Base-by-base conservation (phyloP, 1,140 invertebrate species). In the Lepeophtheirus salmonis region DNA sequence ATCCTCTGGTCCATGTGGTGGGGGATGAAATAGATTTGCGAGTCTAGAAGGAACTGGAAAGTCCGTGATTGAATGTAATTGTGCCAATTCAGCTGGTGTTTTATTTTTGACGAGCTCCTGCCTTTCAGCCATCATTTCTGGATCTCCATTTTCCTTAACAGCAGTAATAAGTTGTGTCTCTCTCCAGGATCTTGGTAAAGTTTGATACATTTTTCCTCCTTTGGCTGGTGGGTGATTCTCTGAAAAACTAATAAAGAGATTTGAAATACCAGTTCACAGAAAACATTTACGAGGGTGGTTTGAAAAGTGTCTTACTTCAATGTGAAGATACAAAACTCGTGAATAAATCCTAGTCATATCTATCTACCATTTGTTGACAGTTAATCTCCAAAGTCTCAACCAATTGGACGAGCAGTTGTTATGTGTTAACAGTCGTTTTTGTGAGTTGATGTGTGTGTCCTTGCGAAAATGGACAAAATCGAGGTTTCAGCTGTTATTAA, bases 1-100 rank as follows among this genome's bases (percentile, higher is more conserved):
- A 6, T 41, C 30, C 30, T 10, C n/a, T n/a, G 30, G n/a, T n/a
- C n/a, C n/a, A 6, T 41, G 30, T 41, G 30, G 30, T n/a, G n/a
- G 30, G n/a, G 30, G 30, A 41, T 41, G 6, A n/a, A 41, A 41
- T 41, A 41, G 49, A 18, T 14, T 60, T 60, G 17, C 49, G 16
- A 60, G 30, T 23, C 57, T 61, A 60, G 17, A 21, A 16, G 59
- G 59, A 41, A 61, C 24, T 25, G 59, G 59, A 25, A 61, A 56
- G 13, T 61, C 59, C 23, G 22, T 53, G 23, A 61, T 56, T 21
- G 59, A 61, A 22, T 22, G 18, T 12, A 61, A 21, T 56, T 56
- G 50, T n/a, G 59, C 17, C 50, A 61, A 24, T 24, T 61, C 50
- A 25, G 59, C 4, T 4, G 59, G 59, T 21, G 48, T 54, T 48